These are phyloP conservation scores for Coenobita brevimanus DNA, from an alignment of 1,140 invertebrate genomes.

Conservation along the genomic window DNA sequence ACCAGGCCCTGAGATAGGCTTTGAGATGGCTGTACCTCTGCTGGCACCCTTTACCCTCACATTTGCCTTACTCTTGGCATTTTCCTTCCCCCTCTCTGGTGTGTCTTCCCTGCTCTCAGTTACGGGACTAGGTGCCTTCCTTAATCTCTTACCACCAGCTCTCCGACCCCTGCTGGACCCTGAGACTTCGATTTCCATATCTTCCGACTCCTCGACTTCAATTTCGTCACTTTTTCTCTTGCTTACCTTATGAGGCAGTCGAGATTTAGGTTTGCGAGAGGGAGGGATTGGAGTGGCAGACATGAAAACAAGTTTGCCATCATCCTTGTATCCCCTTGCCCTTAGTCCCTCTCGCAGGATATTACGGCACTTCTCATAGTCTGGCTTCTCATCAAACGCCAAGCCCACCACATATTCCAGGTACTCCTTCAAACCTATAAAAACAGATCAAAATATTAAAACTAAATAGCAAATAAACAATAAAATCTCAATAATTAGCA, in stretches of 20 bases:
- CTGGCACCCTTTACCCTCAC: neutral
- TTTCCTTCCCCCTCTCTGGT: slow-evolving; percentile 8
- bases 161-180: neutral
- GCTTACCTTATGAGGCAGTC: slow-evolving; percentile 66
- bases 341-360: slow-evolving; percentile 79
- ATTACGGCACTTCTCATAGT: slow-evolving; percentile 82
- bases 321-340: slow-evolving; percentile 72
- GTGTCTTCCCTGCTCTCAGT: slow-evolving; percentile 4
- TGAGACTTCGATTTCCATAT: slow-evolving; percentile 49
- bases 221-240: slow-evolving; percentile 68
- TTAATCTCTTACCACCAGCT: slow-evolving; percentile 3
- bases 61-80: slow-evolving; percentile 9
- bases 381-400: slow-evolving; percentile 81
- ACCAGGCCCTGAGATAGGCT: slow-evolving; percentile 34
- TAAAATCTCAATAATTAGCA: slow-evolving; percentile 59
- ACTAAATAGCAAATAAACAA: too few relatives aligned
- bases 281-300: slow-evolving; percentile 64
- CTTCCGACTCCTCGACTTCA: slow-evolving; percentile 67
- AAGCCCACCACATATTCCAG: slow-evolving; percentile 82
- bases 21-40: slow-evolving; percentile 51
- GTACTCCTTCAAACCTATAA: slow-evolving; percentile 79
- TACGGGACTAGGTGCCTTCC: neutral
- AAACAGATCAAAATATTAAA: slow-evolving; percentile 68
- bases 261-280: slow-evolving; percentile 59
- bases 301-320: slow-evolving; percentile 72